phyloP scores from a whole-genome alignment of 1,140 invertebrate species.

The Drosophila malerkotliana region DNA sequence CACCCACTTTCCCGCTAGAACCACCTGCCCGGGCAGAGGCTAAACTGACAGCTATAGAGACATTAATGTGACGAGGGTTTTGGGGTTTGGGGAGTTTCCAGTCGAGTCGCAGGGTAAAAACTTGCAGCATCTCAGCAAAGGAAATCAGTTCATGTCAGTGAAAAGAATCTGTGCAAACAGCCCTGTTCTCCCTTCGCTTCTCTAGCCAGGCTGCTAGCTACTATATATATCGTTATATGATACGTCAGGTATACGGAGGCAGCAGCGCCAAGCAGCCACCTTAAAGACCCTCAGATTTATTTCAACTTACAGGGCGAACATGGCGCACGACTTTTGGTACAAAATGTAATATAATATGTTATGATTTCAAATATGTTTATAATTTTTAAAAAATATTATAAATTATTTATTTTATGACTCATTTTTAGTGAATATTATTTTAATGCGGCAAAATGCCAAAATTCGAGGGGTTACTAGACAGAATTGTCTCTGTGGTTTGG shows the following conservation, averaged over 20 bases:
- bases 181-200: slow-evolving; percentile 2
- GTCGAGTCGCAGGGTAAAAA: slow-evolving; percentile 33
- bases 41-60: slow-evolving; percentile 81
- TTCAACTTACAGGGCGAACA: slow-evolving; percentile 1
- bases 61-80: slow-evolving; percentile 81
- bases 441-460: slow-evolving; percentile 13
- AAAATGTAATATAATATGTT: background rate
- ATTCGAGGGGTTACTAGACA: slow-evolving; percentile 10
- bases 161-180: slow-evolving; percentile 60
- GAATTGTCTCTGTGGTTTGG: slow-evolving; percentile 27
- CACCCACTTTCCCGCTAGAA: slow-evolving; percentile 32
- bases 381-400: no score
- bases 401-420: background rate
- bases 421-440: background rate
- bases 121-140: slow-evolving; percentile 49
- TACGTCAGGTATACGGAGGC: slow-evolving; percentile 13
- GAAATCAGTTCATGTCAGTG: slow-evolving; percentile 37
- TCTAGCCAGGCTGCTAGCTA: slow-evolving; percentile 6
- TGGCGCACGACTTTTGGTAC: background rate
- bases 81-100: slow-evolving; percentile 29
- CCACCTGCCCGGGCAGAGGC: slow-evolving; percentile 45
- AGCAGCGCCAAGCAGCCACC: background rate
- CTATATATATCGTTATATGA: slow-evolving; percentile 35
- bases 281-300: slow-evolving; percentile 30
- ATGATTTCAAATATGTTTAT: background rate